phyloP scores from a whole-genome alignment of 2,888 invertebrate species.

The Pyrrhia umbra region DNA sequence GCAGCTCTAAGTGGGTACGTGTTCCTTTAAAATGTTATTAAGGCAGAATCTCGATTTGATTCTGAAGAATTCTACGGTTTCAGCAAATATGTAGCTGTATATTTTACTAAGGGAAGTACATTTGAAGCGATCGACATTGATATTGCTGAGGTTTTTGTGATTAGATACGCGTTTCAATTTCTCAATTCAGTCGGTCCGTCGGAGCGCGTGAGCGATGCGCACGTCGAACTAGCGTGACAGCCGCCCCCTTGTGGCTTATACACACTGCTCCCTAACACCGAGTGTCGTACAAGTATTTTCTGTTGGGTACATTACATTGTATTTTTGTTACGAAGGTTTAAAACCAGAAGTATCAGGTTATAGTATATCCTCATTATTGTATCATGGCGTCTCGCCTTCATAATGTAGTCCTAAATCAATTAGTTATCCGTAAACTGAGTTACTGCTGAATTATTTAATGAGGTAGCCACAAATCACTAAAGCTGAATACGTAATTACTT shows the following conservation, averaged over 20 bases:
- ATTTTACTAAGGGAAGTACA: constrained; percentile 46
- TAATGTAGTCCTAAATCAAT: neutral
- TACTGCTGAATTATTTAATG: constrained; percentile 65
- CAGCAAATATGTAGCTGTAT: constrained; percentile 42
- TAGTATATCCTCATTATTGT: neutral
- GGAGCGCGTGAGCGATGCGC: constrained; percentile 84
- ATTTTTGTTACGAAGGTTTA: constrained; percentile 22
- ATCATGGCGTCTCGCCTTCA: neutral
- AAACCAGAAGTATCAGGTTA: neutral
- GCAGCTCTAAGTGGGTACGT: constrained; percentile 69
- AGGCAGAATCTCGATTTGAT: constrained; percentile 68
- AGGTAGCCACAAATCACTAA: constrained; percentile 46
- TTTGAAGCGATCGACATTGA: constrained; percentile 65
- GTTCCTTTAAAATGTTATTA: constrained; percentile 71
- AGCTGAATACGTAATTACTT: too few species aligned
- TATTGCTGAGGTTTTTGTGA: constrained; percentile 72
- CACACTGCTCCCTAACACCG: constrained; percentile 44
- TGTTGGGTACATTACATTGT: constrained; percentile 33
- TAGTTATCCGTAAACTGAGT: neutral
- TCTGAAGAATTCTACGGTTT: constrained; percentile 51
- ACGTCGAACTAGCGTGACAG: constrained; percentile 78
- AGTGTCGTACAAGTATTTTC: constrained; percentile 35
- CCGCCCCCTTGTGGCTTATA: constrained; percentile 58
- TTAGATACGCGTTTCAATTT: constrained; percentile 85
- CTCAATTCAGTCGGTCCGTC: constrained; percentile 87